phyloP scores from a whole-genome alignment of 2,888 invertebrate species.

The Amblyjoppa fuscipennis region DNA sequence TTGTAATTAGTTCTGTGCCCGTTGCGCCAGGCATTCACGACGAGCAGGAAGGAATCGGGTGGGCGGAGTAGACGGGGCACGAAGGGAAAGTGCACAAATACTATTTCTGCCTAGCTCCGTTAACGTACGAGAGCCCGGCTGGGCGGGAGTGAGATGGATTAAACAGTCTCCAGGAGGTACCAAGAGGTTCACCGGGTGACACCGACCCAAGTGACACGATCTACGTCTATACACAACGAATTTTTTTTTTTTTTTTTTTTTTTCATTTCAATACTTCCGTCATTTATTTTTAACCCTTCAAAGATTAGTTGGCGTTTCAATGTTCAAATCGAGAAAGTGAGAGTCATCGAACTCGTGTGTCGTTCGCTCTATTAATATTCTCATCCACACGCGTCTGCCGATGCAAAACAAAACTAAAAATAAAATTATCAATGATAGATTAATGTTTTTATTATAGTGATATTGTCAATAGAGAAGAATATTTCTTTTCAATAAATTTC shows the following conservation, averaged over 20 bases:
- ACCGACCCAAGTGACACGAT: constrained; percentile 63
- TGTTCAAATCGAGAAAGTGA: neutral
- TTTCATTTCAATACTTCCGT: neutral
- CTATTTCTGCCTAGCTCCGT: constrained; percentile 12
- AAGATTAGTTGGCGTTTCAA: neutral
- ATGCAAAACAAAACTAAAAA: constrained; percentile 1
- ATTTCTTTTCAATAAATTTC: too few relatives aligned
- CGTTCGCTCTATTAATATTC: constrained; percentile 36
- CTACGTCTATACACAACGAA: constrained; percentile 47
- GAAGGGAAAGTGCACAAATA: constrained; percentile 17
- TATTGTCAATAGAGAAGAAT: too few relatives aligned
- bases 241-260: constrained; percentile 33
- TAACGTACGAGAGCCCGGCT: neutral
- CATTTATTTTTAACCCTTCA: neutral
- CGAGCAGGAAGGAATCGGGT: constrained; percentile 29
- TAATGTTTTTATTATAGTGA: too few relatives aligned
- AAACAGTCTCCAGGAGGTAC: constrained; percentile 55
- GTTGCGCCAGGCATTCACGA: constrained; percentile 61
- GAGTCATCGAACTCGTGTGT: constrained; percentile 58
- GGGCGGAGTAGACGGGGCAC: constrained; percentile 38
- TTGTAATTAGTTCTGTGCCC: constrained; percentile 75
- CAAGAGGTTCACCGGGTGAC: constrained; percentile 64
- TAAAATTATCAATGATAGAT: neutral
- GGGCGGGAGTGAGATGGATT: constrained; percentile 30
- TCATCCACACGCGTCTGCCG: constrained; percentile 42